These are phyloP conservation scores for Sinonovacula constricta DNA, from an alignment of 1,140 invertebrate genomes.

Conservation along the genomic window DNA sequence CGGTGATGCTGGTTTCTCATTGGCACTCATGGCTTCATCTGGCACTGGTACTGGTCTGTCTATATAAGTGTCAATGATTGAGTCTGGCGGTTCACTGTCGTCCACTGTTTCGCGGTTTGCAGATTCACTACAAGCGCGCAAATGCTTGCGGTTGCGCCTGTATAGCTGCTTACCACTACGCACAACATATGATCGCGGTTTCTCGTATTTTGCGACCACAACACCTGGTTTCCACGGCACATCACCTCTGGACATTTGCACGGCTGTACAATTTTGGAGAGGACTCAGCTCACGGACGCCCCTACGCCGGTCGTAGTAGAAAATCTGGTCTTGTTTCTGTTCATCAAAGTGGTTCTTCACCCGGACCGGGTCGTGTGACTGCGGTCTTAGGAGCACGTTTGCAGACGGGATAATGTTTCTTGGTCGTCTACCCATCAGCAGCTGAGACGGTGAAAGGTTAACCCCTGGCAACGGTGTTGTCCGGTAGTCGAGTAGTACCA, in stretches of 20 bases:
- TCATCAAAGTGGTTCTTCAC: constrained; percentile 43
- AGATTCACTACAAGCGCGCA: constrained; percentile 5
- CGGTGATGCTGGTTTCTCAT: neutral
- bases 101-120: neutral
- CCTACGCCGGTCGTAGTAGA: constrained; percentile 43
- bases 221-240: constrained; percentile 25
- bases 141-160: constrained; percentile 36
- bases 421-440: constrained; percentile 56
- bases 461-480: constrained; percentile 55
- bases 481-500: constrained; percentile 54
- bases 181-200: constrained; percentile 27
- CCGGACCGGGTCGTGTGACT: constrained; percentile 21
- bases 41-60: too few relatives aligned
- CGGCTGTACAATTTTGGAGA: neutral
- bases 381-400: constrained; percentile 47
- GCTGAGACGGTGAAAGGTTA: constrained; percentile 58
- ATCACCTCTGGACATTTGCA: neutral
- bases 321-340: constrained; percentile 47
- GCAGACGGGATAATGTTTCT: constrained; percentile 51
- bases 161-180: constrained; percentile 12
- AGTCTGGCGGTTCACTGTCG: neutral
- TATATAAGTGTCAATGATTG: neutral
- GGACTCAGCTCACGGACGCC: constrained; percentile 10
- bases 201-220: constrained; percentile 7
- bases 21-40: constrained; percentile 1